Percentiles rank a stretch among this genome's conserved stretches.
Evolutionary conservation across 2,113 vertebrate species (phyloP).

Genomic region (Perca fluviatilis): DNA sequence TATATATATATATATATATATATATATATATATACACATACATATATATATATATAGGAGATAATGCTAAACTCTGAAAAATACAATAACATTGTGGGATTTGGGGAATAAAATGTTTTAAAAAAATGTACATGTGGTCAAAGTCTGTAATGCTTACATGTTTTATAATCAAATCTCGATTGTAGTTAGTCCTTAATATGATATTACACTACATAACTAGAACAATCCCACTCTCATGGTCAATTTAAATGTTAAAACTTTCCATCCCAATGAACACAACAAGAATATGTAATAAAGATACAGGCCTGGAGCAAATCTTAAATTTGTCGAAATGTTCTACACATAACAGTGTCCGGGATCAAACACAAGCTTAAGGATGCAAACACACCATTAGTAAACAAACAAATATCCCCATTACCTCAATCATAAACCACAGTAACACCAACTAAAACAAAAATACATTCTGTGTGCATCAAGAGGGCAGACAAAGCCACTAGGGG

Average conservation of each 20-base stretch:
- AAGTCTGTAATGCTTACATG: neutral
- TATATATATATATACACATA: too few relatives aligned
- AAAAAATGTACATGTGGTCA: neutral
- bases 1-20: too few relatives aligned
- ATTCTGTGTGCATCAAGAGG: slow-evolving; percentile 1
- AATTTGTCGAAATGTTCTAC: neutral
- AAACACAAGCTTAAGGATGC: slow-evolving; percentile 20
- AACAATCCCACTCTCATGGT: neutral
- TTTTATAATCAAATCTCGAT: neutral
- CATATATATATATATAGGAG: neutral
- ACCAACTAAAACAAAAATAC: neutral
- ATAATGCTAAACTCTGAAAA: neutral
- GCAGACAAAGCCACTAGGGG: slow-evolving; percentile 6
- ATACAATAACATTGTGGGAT: slow-evolving; percentile 1
- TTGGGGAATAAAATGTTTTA: neutral
- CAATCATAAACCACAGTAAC: neutral
- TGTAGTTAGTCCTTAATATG: neutral
- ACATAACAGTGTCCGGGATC: slow-evolving; percentile 4
- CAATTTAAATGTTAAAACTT: slow-evolving; percentile 8
- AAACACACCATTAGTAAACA: slow-evolving; percentile 15
- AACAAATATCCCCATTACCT: neutral
- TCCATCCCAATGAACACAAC: slow-evolving; percentile 14
- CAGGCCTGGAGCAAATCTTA: neutral
- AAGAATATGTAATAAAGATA: slow-evolving; percentile 3
- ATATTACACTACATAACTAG: neutral